Percentiles rank a stretch among this genome's conserved stretches.
Evolutionary conservation across 2,797 vertebrate genomes (phyloP).

Genomic region (Furcifer pardalis): DNA sequence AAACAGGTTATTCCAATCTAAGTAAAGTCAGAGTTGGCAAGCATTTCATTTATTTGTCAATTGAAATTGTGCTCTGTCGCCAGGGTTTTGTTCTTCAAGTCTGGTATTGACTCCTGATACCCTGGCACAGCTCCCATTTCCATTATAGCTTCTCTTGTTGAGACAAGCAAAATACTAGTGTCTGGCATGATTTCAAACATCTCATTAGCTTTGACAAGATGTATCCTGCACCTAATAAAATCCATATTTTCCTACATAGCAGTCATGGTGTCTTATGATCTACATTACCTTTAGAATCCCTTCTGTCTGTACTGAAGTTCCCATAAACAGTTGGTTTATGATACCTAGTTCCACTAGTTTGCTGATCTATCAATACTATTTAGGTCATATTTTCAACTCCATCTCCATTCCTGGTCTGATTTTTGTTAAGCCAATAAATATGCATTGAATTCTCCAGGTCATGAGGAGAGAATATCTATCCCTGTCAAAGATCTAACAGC

Average conservation of each 20-base stretch:
- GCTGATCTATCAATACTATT: conserved; percentile 20
- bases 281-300: conserved; percentile 2
- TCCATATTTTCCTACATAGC: background rate
- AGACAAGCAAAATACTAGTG: conserved; percentile 19
- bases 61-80: conserved; percentile 2
- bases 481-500: background rate
- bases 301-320: background rate
- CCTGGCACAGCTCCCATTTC: conserved; percentile 20
- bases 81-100: background rate
- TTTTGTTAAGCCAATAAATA: conserved; percentile 1
- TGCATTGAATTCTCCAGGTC: background rate
- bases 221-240: conserved; percentile 31
- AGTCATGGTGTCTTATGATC: conserved; percentile 5
- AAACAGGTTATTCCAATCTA: background rate
- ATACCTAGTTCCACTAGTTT: conserved; percentile 1
- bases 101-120: conserved; percentile 20
- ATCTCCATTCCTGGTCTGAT: background rate
- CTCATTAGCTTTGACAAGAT: conserved; percentile 21
- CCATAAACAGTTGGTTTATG: conserved; percentile 7
- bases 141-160: conserved; percentile 20
- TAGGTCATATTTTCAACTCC: background rate
- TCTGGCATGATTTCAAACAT: conserved; percentile 30
- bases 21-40: background rate
- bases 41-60: background rate
- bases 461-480: background rate